Conservation (phyloP, 2,797 vertebrate species). For the Knipowitschia caucasica region DNA sequence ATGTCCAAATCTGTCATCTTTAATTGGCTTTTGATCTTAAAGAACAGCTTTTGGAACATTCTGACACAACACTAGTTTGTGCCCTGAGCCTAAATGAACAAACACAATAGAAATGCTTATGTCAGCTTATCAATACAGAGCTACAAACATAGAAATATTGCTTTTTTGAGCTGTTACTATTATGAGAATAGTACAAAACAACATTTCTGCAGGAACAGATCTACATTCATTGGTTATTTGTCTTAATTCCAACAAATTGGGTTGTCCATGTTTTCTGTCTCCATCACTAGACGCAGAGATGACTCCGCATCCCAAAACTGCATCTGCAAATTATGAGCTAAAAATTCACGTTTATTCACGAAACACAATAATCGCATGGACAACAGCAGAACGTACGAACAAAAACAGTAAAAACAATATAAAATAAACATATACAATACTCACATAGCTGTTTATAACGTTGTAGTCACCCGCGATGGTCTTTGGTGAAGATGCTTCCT, state of each 20-base stretch:
- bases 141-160: neutral
- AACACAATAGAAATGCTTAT: too few relatives aligned
- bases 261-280: neutral
- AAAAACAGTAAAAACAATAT: conserved; percentile 1
- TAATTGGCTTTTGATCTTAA: too few relatives aligned
- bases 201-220: neutral
- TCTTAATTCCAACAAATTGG: neutral
- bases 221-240: neutral
- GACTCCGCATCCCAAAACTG: conserved; percentile 54
- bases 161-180: neutral
- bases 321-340: neutral
- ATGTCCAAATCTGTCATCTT: too few relatives aligned
- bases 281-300: conserved; percentile 32
- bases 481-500: accelerated
- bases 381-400: neutral
- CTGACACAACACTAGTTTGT: too few relatives aligned
- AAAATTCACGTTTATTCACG: neutral
- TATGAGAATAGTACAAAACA: neutral
- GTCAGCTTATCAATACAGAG: neutral
- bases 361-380: neutral
- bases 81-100: too few relatives aligned
- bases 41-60: too few relatives aligned
- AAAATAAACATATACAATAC: conserved; percentile 25
- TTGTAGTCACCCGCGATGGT: conserved; percentile 9
- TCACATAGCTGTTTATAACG: conserved; percentile 44